Evolutionary conservation across 2,888 invertebrate genomes (phyloP), one percentile per base, ranked within the genome.

Genomic region (Acanthosepion pharaonis): DNA sequence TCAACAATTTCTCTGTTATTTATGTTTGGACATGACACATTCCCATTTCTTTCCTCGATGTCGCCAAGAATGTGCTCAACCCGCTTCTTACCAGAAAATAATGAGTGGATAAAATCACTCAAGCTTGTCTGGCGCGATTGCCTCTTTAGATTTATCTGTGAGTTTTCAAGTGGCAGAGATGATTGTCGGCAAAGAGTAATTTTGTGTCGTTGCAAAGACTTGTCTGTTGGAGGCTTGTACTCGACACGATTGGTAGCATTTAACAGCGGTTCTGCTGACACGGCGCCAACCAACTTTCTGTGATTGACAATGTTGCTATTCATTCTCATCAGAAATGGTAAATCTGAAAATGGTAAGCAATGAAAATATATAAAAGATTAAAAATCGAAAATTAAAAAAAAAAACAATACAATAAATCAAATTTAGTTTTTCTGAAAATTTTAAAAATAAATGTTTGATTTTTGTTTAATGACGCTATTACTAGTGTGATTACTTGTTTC

Each of bases 51-150:
- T 28, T 93, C 33, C 9, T 28, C 53, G 51, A 53, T 6, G 78
- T 78, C n/a, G n/a, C 28, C 28, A n/a, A 49, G 49, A 49, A 93
- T 18, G 51, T 93, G 93, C 18, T 93, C 93, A 18, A 53, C 51
- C n/a, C 53, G 93, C 33, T 93, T 93, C 53, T 93, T 93, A 51
- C 93, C 33, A 11, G 93, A 53, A 93, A 93, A 93, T 51, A 93
- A 93, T n/a, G 93, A 93, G 53, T 93, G 93, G 9, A 93, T 49
- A 53, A 93, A 93, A 9, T 53, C 93, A 1, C 93, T 23, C 18
- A 93, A n/a, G 51, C 28, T 53, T 23, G 51, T 51, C n/a, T 93
- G 93, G 9, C 53, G 93, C 51, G 93, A 93, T 15, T 53, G 93
- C 23, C 93, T 48, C 11, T 93, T 93, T 25, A 23, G 93, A 93